Conservation (phyloP, 1,140 invertebrate species). For the Holcopasites calliopsidis region DNA sequence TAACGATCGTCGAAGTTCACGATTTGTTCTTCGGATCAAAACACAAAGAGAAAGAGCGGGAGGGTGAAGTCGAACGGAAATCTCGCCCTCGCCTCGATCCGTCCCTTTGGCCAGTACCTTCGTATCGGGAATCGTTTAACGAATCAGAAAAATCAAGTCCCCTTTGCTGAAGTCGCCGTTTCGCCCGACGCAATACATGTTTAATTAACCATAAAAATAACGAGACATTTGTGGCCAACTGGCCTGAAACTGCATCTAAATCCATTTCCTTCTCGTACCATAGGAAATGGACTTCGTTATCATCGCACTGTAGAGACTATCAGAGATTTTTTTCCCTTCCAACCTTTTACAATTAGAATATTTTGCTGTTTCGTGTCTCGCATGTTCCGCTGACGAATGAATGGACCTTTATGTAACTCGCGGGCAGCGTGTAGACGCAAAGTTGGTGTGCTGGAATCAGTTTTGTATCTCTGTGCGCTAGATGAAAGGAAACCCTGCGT, state of each 20-base stretch:
- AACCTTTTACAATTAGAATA: no score
- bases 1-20: conserved; percentile 54
- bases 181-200: conserved; percentile 55
- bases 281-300: background rate
- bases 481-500: no score
- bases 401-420: no score
- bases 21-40: conserved; percentile 54
- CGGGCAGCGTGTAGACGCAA: no score
- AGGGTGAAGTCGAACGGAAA: conserved; percentile 10
- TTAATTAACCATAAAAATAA: conserved; percentile 80
- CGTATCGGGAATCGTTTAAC: conserved; percentile 71
- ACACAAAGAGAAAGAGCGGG: conserved; percentile 25
- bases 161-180: conserved; percentile 50
- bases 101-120: conserved; percentile 46
- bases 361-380: background rate
- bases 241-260: background rate
- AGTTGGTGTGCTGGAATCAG: no score
- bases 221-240: conserved; percentile 70
- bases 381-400: no score
- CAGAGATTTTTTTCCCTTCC: no score
- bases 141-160: conserved; percentile 77
- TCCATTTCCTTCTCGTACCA: conserved; percentile 55
- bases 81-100: conserved; percentile 6
- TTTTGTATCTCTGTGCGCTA: no score
- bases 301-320: no score